Evolutionary conservation across 2,797 vertebrate genomes (phyloP).

Genomic region (Sebastes paucispinis): DNA sequence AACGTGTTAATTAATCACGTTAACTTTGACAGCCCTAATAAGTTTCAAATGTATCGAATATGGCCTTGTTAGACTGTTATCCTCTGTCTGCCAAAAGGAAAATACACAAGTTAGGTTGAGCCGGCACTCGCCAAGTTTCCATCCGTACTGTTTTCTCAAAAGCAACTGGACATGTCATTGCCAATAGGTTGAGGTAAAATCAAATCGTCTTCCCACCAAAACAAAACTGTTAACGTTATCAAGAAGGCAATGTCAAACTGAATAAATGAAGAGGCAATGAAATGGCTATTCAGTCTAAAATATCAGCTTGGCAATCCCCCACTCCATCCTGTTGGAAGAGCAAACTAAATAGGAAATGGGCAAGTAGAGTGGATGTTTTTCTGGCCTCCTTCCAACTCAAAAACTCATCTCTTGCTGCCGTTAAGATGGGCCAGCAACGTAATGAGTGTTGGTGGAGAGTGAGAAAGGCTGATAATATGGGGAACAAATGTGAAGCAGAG

Average conservation of each 20-base stretch:
- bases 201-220: neutral
- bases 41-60: neutral
- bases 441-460: conserved; percentile 23
- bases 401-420: conserved; percentile 20
- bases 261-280: conserved; percentile 17
- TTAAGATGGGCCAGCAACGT: conserved; percentile 4
- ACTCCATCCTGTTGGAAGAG: conserved; percentile 11
- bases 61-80: neutral
- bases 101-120: neutral
- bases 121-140: neutral
- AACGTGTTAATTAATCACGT: too few relatives aligned
- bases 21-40: too few relatives aligned
- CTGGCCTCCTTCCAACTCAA: conserved; percentile 9
- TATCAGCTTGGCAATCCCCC: neutral
- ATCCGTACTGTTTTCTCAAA: neutral
- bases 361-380: conserved; percentile 16
- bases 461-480: conserved; percentile 20
- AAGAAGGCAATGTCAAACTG: neutral
- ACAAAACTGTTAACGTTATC: neutral
- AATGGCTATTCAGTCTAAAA: neutral
- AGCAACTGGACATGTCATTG: neutral
- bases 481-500: conserved; percentile 28
- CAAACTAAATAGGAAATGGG: conserved; percentile 21
- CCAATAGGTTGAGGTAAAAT: neutral
- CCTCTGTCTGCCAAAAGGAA: neutral